phyloP scores from a whole-genome alignment of 2,113 vertebrate genomes.

The Cariama cristata region DNA sequence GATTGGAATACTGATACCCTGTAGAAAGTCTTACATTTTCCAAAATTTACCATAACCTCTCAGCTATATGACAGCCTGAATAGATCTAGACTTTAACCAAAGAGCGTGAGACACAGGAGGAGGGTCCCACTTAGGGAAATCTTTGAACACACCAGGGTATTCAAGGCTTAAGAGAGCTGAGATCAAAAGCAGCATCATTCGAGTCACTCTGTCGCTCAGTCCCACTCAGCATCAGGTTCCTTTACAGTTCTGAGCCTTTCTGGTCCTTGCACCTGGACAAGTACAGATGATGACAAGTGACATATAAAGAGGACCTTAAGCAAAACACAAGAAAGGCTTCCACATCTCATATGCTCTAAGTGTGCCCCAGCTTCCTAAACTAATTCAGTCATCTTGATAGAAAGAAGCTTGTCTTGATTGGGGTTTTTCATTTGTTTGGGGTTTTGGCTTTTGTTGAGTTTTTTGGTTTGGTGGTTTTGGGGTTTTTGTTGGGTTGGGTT shows the following conservation, averaged over 20 bases:
- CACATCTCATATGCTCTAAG: not conserved
- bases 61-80: not conserved
- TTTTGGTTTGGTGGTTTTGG: not conserved
- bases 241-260: not conserved
- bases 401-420: not conserved
- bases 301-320: not conserved
- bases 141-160: not conserved
- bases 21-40: not conserved
- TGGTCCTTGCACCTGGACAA: not conserved
- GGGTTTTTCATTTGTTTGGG: not conserved
- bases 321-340: not conserved
- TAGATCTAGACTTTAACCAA: not conserved
- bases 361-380: not conserved
- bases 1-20: not conserved
- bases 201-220: not conserved
- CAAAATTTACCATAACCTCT: not conserved
- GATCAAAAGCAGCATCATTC: not conserved
- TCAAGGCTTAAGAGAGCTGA: not conserved
- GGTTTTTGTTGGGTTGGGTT: not conserved
- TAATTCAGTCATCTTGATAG: not conserved
- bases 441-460: not conserved
- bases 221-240: not conserved
- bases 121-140: not conserved
- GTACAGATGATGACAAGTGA: fast-evolving
- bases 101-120: not conserved